phyloP scores from a whole-genome alignment of 2,888 invertebrate species.

The Nomada lathburiana region DNA sequence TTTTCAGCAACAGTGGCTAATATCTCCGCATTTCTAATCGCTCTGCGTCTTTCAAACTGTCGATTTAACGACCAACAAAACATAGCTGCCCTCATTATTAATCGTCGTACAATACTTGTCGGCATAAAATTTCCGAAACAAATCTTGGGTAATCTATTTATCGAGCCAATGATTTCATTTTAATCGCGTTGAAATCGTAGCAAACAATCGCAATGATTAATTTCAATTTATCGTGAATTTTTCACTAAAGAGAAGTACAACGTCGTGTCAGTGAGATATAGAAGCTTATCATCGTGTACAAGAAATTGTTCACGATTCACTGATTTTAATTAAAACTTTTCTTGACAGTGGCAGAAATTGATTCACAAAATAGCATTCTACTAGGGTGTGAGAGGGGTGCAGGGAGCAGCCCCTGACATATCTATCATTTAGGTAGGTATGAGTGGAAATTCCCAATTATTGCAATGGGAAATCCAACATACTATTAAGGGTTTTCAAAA shows the following conservation, averaged over 20 bases:
- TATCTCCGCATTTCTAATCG: neutral
- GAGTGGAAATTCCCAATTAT: no score
- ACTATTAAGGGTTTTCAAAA: no score
- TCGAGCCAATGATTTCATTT: conserved; percentile 29
- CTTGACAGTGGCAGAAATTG: no score
- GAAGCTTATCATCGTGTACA: neutral
- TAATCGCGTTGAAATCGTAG: conserved; percentile 6
- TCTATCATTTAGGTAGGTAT: no score
- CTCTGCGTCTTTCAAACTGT: neutral
- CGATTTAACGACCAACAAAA: neutral
- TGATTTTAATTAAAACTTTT: neutral
- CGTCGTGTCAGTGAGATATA: conserved; percentile 4
- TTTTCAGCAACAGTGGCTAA: neutral
- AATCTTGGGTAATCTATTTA: conserved; percentile 29
- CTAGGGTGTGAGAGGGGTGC: no score
- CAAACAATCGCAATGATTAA: conserved; percentile 36
- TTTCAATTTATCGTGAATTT: conserved; percentile 18
- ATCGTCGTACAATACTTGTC: neutral
- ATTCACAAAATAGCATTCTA: neutral
- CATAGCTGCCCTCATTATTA: conserved; percentile 1
- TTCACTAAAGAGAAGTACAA: neutral
- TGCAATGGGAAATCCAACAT: no score
- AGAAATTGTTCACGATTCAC: neutral
- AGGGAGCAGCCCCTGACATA: no score
- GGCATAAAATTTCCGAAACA: conserved; percentile 32